Base-by-base conservation (phyloP, 2,797 vertebrate genomes). In the Sebastolobus alascanus region DNA sequence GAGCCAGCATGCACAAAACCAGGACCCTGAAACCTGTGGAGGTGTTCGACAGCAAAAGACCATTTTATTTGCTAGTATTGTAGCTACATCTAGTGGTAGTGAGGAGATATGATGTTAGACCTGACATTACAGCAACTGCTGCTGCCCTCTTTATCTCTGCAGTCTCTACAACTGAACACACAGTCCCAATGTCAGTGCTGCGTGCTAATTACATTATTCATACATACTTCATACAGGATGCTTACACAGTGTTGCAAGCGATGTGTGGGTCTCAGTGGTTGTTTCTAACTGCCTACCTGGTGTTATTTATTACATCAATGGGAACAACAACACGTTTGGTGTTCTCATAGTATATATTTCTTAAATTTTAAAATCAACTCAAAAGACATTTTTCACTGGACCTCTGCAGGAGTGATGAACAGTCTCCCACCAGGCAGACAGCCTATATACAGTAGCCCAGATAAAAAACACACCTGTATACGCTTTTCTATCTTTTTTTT, bases 31-130 rank as follows among this genome's bases (percentile, higher is more conserved):
- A 46, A 46, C 27, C 12, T 35, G 33, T 4, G 8, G 1, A 52
- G 38, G 12, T 40, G 18, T 37, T 37, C 3, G 31, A 13, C 13
- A 16, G 25, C 25, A 9, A 43, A 16, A 50, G 8, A 3, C 20
- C 4, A 27, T 13, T 58, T 11, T 20, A 33, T n/a, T 25, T 50
- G 20, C 29, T 63, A 7, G 72, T 72, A 55, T 31, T 86, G 56
- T 35, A 75, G 77, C 80, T 35, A 55, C 88, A 85, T 82, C 89
- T 91, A 83, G 88, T 90, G 91, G 84, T 12, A 16, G 14, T 1
- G 16, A 55, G 11, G 31, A 46, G 56, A 33, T 4, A 59, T 11
- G 37, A 3, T 38, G 43, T 75, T 7, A 18, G 5, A 75, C 16
- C 5, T 37, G 13, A 52, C 1, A 3, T 58, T 13, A 52, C 20